Evolutionary conservation across 2,797 vertebrate genomes (phyloP).

Genomic region (Anolis apletophallus): DNA sequence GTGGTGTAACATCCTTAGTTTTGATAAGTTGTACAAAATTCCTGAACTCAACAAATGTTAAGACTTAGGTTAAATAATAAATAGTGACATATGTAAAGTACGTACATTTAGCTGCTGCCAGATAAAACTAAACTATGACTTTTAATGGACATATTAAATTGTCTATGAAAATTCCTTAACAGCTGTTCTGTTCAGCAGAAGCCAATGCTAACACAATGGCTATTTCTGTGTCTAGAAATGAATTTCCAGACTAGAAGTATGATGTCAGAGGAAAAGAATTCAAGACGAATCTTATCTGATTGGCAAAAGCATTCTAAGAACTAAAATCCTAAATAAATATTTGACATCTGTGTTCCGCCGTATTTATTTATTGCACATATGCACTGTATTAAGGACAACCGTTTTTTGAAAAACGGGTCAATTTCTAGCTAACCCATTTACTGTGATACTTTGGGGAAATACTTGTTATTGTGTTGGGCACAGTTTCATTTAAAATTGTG

Average conservation of each 20-base stretch:
- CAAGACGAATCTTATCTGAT: conserved; percentile 73
- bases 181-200: conserved; percentile 62
- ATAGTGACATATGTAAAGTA: conserved; percentile 52
- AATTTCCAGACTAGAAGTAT: conserved; percentile 63
- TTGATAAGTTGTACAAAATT: conserved; percentile 57
- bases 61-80: conserved; percentile 62
- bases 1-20: background rate
- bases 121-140: conserved; percentile 63
- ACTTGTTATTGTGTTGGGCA: conserved; percentile 17
- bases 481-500: conserved; percentile 38
- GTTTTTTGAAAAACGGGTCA: conserved; percentile 47
- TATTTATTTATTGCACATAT: conserved; percentile 72
- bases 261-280: conserved; percentile 72
- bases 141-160: conserved; percentile 58
- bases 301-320: conserved; percentile 63
- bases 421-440: conserved; percentile 61
- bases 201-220: conserved; percentile 63
- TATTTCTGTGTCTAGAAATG: conserved; percentile 55
- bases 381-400: conserved; percentile 61
- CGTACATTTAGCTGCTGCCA: conserved; percentile 59
- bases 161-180: conserved; percentile 66
- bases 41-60: conserved; percentile 53
- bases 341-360: conserved; percentile 63
- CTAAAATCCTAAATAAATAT: conserved; percentile 72
- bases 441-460: conserved; percentile 8